These are phyloP conservation scores for Cyprinodon brontotheroides DNA, from an alignment of 2,113 vertebrate genomes.

Conservation along the genomic window DNA sequence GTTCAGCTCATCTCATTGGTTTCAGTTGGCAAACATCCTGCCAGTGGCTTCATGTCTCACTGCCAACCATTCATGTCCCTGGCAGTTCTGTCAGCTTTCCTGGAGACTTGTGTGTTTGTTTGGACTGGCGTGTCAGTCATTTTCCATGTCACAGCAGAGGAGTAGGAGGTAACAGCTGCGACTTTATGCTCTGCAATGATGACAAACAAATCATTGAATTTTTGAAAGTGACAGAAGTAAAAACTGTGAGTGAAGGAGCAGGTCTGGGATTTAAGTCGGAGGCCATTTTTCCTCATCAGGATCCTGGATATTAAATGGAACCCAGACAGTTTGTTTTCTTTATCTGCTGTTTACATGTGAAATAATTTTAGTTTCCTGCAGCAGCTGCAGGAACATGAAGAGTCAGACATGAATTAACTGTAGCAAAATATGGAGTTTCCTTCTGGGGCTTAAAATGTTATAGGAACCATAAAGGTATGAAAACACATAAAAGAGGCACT, in stretches of 20 bases:
- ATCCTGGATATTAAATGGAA: constrained; percentile 9
- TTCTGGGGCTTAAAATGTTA: neutral
- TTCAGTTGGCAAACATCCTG: neutral
- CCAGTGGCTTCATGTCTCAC: neutral
- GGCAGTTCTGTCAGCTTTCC: neutral
- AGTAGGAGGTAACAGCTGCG: constrained; percentile 55
- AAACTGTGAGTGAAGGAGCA: constrained; percentile 25
- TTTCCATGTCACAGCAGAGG: constrained; percentile 12
- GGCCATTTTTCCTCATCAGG: neutral
- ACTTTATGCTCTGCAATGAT: constrained; percentile 57
- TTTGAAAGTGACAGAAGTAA: constrained; percentile 40
- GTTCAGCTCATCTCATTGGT: neutral
- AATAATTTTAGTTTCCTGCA: constrained; percentile 22
- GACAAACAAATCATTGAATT: constrained; percentile 66
- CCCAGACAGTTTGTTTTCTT: neutral
- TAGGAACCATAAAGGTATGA: neutral
- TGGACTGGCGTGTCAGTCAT: constrained; percentile 17
- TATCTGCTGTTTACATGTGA: neutral
- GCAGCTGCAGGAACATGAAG: neutral
- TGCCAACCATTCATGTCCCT: neutral
- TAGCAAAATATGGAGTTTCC: neutral
- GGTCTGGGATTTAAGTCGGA: constrained; percentile 13
- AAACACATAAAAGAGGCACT: neutral
- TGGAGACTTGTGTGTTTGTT: neutral
- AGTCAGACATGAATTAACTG: neutral